Evolutionary conservation across 2,113 vertebrate genomes (phyloP).

Genomic region (Lontra canadensis): DNA sequence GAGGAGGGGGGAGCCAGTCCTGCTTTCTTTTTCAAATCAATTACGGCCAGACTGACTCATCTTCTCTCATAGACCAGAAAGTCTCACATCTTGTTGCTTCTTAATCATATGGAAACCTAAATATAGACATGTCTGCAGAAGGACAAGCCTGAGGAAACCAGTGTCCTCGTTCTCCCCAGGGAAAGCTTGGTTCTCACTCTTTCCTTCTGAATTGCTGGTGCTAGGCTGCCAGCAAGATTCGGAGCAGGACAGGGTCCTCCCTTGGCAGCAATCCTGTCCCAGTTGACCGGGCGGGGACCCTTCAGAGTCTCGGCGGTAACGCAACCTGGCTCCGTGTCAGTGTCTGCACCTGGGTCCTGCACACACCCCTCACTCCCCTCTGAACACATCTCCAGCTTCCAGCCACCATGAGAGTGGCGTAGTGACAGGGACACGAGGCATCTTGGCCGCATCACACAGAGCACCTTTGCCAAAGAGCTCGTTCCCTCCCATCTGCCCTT

Average conservation of each 20-base stretch:
- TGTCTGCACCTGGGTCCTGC: no score
- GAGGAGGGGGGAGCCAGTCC: not conserved
- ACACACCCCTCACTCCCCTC: no score
- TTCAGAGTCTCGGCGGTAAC: not conserved
- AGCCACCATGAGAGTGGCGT: rapidly evolving
- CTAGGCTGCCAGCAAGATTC: not conserved
- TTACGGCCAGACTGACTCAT: conserved; percentile 35
- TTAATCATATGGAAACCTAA: conserved; percentile 31
- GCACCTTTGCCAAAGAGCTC: not conserved
- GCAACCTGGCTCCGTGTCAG: not conserved
- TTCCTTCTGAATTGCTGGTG: not conserved
- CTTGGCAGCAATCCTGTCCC: not conserved
- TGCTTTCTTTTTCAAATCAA: conserved; percentile 28
- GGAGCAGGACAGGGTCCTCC: not conserved
- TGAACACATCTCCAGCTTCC: not conserved
- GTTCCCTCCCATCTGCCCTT: not conserved
- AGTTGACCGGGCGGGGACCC: rapidly evolving
- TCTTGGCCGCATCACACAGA: no score
- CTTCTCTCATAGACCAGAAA: not conserved
- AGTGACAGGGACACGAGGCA: not conserved
- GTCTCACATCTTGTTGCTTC: not conserved
- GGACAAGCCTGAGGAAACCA: not conserved
- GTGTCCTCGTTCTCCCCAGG: not conserved
- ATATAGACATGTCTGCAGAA: not conserved
- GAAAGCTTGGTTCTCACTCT: not conserved